These are phyloP conservation scores for Melieria picta DNA, from an alignment of 2,888 invertebrate species.

Conservation along the genomic window DNA sequence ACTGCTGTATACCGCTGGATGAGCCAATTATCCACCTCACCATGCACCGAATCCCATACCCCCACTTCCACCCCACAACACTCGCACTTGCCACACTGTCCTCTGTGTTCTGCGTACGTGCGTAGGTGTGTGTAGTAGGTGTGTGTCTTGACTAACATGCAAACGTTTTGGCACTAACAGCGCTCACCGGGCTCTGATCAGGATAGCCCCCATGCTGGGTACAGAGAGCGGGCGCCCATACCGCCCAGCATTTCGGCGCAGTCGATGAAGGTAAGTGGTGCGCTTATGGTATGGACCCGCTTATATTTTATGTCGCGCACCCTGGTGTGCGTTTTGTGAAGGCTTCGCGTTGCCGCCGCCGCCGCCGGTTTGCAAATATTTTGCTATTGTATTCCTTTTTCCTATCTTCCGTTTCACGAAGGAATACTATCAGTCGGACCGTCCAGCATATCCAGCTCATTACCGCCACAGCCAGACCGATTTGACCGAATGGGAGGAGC, in stretches of 20 bases:
- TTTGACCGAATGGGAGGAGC: slow-evolving; percentile 66
- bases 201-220: slow-evolving; percentile 66
- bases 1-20: too few species aligned
- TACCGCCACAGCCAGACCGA: slow-evolving; percentile 68
- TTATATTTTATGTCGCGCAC: neutral
- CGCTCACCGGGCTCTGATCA: slow-evolving; percentile 68
- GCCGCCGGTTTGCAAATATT: neutral
- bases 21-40: neutral
- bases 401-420: slow-evolving; percentile 46
- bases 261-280: slow-evolving; percentile 74
- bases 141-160: slow-evolving; percentile 17
- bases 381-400: slow-evolving; percentile 37
- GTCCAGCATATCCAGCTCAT: slow-evolving; percentile 64
- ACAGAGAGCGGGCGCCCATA: slow-evolving; percentile 69
- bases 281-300: neutral
- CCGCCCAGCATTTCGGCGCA: slow-evolving; percentile 77
- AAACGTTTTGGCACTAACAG: slow-evolving; percentile 50
- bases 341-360: neutral
- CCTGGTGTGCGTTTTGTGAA: neutral
- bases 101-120: neutral
- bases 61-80: neutral
- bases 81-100: neutral
- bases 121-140: slow-evolving; percentile 7
- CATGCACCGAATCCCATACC: neutral
- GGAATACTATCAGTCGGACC: slow-evolving; percentile 71